Evolutionary conservation across 2,888 invertebrate species (phyloP).

Genomic region (Pycnomerus fuliginosus): DNA sequence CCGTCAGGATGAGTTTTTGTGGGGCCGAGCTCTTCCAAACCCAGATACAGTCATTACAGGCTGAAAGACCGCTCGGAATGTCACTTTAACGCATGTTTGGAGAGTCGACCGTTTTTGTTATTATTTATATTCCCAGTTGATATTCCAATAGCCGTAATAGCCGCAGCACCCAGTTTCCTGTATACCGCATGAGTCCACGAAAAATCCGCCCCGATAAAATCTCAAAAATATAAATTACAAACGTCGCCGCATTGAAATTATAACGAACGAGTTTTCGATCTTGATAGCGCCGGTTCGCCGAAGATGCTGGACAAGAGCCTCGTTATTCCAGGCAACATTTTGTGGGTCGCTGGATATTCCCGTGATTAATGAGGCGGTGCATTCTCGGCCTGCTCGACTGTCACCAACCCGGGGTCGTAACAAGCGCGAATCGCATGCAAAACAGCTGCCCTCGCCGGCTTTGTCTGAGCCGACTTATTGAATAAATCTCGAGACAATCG

Average conservation of each 20-base stretch:
- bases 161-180: no score
- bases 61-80: constrained; percentile 39
- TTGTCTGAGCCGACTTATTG: constrained; percentile 24
- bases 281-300: constrained; percentile 7
- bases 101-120: constrained; percentile 9
- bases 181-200: no score
- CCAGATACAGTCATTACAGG: constrained; percentile 41
- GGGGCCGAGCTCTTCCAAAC: no score
- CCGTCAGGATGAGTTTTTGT: no score
- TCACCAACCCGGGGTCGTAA: constrained; percentile 25
- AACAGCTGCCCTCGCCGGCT: constrained; percentile 32
- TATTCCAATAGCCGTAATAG: no score
- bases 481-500: constrained; percentile 22
- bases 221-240: constrained; percentile 12
- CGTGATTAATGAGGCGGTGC: constrained; percentile 11
- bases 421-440: constrained; percentile 36
- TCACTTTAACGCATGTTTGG: constrained; percentile 28
- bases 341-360: constrained; percentile 14
- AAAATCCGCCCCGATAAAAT: constrained; percentile 6
- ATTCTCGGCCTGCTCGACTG: constrained; percentile 20
- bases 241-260: constrained; percentile 8
- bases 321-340: constrained; percentile 5
- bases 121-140: constrained; percentile 1
- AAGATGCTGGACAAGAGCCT: background rate
- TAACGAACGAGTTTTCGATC: constrained; percentile 8